Evolutionary conservation across 2,797 vertebrate genomes (phyloP).

Genomic region (Diplodus sargus): DNA sequence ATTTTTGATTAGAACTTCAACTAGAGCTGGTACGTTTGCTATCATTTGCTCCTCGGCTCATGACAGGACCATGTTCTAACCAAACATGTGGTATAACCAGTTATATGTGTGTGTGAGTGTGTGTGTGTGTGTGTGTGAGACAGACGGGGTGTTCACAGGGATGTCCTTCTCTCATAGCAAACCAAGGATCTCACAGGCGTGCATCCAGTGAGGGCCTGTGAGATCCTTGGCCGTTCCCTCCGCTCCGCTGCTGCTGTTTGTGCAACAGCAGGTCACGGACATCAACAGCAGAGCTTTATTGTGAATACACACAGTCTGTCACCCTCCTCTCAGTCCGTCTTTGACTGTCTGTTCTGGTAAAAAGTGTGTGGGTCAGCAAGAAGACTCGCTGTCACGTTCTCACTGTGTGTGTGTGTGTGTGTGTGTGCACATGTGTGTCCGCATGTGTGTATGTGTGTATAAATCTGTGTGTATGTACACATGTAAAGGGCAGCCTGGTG

Average conservation of each 20-base stretch:
- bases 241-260: conserved; percentile 19
- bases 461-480: conserved; percentile 14
- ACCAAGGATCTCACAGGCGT: background rate
- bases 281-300: conserved; percentile 33
- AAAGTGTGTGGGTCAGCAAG: conserved; percentile 8
- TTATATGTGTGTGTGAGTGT: background rate
- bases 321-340: background rate
- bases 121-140: background rate
- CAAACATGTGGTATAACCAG: background rate
- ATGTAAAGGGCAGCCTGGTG: conserved; percentile 43
- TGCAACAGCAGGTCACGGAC: conserved; percentile 18
- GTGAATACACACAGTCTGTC: conserved; percentile 44
- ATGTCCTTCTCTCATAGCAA: background rate
- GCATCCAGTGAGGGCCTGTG: background rate
- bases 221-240: background rate
- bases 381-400: background rate
- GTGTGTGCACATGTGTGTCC: background rate
- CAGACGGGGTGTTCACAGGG: background rate
- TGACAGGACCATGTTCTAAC: background rate
- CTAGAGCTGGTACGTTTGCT: background rate
- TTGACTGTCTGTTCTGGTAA: conserved; percentile 34
- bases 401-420: background rate
- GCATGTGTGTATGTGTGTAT: background rate
- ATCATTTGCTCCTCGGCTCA: background rate
- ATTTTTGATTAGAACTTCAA: background rate